Evolutionary conservation across 2,113 vertebrate species (phyloP).

Genomic region (Phylloscopus trochilus): DNA sequence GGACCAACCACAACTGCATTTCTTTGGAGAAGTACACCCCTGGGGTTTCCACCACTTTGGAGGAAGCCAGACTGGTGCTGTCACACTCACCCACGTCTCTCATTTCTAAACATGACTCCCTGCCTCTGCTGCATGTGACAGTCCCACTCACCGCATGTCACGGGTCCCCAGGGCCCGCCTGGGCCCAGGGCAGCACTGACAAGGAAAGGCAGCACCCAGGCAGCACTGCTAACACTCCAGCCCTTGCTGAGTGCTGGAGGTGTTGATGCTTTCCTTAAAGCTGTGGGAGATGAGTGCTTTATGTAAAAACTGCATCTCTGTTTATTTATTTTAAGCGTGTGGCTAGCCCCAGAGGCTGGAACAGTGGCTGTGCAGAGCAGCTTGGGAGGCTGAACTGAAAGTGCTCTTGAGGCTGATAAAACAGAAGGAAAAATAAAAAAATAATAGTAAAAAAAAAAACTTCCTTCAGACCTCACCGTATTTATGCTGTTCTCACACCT

Average conservation of each 20-base stretch:
- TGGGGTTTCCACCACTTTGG: background rate
- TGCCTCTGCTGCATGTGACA: background rate
- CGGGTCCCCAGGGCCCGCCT: accelerated
- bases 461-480: background rate
- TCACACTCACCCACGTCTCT: background rate
- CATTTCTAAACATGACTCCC: background rate
- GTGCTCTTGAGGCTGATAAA: background rate
- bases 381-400: background rate
- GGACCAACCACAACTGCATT: background rate
- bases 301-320: background rate
- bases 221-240: background rate
- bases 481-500: background rate
- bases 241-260: background rate
- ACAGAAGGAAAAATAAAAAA: background rate
- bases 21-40: background rate
- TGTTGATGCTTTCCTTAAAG: background rate
- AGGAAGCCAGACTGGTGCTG: background rate
- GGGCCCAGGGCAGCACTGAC: background rate
- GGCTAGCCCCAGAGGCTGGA: background rate
- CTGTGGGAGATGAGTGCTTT: background rate
- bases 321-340: background rate
- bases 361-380: background rate
- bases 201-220: background rate
- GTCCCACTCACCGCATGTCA: background rate
- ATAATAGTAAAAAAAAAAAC: background rate